These are phyloP conservation scores for Augochlora pura DNA, from an alignment of 1,140 invertebrate genomes.

Conservation along the genomic window DNA sequence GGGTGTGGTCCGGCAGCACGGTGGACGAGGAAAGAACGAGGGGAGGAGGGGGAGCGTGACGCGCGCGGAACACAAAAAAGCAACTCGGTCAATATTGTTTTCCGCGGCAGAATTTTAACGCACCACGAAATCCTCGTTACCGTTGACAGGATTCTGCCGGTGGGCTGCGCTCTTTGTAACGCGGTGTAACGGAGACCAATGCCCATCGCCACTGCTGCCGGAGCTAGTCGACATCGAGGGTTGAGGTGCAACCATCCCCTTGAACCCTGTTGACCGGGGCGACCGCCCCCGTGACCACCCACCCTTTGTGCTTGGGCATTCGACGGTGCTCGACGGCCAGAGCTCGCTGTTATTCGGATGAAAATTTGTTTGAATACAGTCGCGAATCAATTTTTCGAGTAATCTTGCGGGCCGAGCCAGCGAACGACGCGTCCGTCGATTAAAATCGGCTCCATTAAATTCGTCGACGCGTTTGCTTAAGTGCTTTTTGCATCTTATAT, in stretches of 20 bases:
- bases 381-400: background rate
- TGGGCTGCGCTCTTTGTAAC: conserved; percentile 67
- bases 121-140: conserved; percentile 61
- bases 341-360: no score
- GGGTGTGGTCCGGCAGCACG: background rate
- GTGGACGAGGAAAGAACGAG: background rate
- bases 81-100: conserved; percentile 66
- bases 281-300: conserved; percentile 26
- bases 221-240: conserved; percentile 43
- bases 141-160: conserved; percentile 63
- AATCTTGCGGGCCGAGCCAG: no score
- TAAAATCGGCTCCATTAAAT: no score
- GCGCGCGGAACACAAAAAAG: conserved; percentile 51
- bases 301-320: conserved; percentile 58
- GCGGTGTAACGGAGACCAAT: conserved; percentile 63
- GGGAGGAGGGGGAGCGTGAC: background rate
- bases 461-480: no score
- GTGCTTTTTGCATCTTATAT: no score
- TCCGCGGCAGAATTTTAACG: conserved; percentile 63
- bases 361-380: conserved; percentile 18
- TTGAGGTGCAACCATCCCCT: conserved; percentile 15
- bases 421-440: no score
- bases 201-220: background rate
- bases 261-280: conserved; percentile 11
- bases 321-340: conserved; percentile 47